A percentile compares a stretch with the other conserved stretches of the same genome.
Conservation (phyloP, 2,888 invertebrate genomes). For the Gnatocerus cornutus region DNA sequence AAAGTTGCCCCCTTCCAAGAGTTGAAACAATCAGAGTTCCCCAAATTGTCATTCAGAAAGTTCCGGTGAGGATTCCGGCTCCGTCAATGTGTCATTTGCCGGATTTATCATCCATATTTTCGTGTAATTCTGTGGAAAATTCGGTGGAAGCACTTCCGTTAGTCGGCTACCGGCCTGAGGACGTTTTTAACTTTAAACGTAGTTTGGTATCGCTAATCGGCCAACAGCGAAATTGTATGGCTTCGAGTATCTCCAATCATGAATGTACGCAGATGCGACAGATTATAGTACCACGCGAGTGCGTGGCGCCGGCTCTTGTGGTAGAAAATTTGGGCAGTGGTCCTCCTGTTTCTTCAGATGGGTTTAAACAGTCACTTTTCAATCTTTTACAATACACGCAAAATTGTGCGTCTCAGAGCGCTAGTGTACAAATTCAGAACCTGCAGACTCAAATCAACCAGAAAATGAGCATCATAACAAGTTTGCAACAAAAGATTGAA, state of each 20-base stretch:
- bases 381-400: neutral
- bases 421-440: neutral
- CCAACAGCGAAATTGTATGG: slow-evolving; percentile 19
- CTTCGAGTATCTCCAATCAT: neutral
- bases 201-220: slow-evolving; percentile 11
- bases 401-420: neutral
- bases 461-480: neutral
- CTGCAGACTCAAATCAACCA: neutral
- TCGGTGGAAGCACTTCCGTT: neutral
- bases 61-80: neutral
- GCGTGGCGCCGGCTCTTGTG: neutral
- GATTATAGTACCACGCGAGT: neutral
- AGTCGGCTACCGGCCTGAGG: neutral
- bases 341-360: neutral
- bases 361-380: slow-evolving; percentile 20
- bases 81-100: slow-evolving; percentile 11
- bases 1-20: slow-evolving; percentile 6
- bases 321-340: slow-evolving; percentile 8
- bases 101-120: slow-evolving; percentile 9
- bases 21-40: slow-evolving; percentile 15
- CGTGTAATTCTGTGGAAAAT: neutral
- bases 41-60: slow-evolving; percentile 14
- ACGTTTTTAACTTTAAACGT: slow-evolving; percentile 28
- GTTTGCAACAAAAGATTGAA: slow-evolving; percentile 1
- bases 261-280: neutral